These are phyloP conservation scores for Merops nubicus DNA, from an alignment of 2,113 vertebrate species.

Conservation along the genomic window DNA sequence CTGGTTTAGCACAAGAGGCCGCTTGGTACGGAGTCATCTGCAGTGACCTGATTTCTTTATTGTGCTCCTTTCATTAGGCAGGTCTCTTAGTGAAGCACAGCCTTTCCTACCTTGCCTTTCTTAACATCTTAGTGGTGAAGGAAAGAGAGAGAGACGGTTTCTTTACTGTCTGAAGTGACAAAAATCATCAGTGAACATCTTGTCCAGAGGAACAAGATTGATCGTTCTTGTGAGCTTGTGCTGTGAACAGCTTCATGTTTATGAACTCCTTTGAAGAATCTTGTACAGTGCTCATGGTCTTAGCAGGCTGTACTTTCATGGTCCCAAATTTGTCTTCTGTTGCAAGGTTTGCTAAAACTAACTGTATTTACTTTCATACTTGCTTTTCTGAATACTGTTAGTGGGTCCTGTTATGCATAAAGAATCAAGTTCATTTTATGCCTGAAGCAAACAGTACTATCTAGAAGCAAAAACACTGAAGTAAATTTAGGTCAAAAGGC, in stretches of 20 bases:
- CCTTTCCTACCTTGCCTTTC: background rate
- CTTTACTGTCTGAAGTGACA: background rate
- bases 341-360: background rate
- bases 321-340: background rate
- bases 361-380: background rate
- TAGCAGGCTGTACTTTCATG: background rate
- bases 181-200: background rate
- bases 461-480: background rate
- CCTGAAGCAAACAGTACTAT: background rate
- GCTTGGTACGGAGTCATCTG: background rate
- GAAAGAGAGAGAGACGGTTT: background rate
- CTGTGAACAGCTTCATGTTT: conserved; percentile 11
- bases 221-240: conserved; percentile 7
- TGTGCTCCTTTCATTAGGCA: background rate
- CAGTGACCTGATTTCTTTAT: background rate
- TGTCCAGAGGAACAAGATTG: background rate
- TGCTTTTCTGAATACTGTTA: background rate
- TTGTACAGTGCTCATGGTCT: background rate
- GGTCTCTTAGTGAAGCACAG: background rate
- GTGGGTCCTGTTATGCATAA: background rate
- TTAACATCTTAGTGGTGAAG: background rate
- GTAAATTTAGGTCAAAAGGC: background rate
- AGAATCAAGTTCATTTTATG: background rate
- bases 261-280: background rate
- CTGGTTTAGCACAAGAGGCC: background rate